phyloP scores from a whole-genome alignment of 2,797 vertebrate species.

The Trachops cirrhosus region DNA sequence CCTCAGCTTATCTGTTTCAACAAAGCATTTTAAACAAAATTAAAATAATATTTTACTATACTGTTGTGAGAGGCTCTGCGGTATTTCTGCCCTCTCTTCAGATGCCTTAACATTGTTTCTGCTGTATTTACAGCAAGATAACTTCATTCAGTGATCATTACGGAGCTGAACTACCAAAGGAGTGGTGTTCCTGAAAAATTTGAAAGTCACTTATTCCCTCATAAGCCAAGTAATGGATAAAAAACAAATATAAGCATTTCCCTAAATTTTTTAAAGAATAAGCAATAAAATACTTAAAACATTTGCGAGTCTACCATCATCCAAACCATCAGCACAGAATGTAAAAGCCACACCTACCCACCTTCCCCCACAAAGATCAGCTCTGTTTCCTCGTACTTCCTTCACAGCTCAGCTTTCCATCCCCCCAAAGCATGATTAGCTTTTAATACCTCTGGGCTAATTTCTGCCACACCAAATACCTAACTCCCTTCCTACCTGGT shows the following conservation, averaged over 20 bases:
- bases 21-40: constrained; percentile 27
- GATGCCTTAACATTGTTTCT: not conserved
- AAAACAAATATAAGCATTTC: not conserved
- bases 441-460: not conserved
- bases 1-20: constrained; percentile 12
- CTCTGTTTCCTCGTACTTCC: not conserved
- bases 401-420: not conserved
- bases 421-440: not conserved
- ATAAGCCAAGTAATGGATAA: not conserved
- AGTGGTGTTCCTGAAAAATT: not conserved
- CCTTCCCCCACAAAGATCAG: not conserved
- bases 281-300: not conserved
- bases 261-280: not conserved
- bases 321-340: not conserved
- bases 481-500: not conserved
- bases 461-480: not conserved
- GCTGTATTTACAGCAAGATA: not conserved
- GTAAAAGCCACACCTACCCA: not conserved
- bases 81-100: not conserved
- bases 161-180: not conserved
- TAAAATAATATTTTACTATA: not conserved
- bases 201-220: not conserved
- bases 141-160: not conserved
- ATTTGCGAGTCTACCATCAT: not conserved
- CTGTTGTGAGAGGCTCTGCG: not conserved